phyloP scores from a whole-genome alignment of 1,140 invertebrate genomes.

The Brevipalpus yothersi region DNA sequence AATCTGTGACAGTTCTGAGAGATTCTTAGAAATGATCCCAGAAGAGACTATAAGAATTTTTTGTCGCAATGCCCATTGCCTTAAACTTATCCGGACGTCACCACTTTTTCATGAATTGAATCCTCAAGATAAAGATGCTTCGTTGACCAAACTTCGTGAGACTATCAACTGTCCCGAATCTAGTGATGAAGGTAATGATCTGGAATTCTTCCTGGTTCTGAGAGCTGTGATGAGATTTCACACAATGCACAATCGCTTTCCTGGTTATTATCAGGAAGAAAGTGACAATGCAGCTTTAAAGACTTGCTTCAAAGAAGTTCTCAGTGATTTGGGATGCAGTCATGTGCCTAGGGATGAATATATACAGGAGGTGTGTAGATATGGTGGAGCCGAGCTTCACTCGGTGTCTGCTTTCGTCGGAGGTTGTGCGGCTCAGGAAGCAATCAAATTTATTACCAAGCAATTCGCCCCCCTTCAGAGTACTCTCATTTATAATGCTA shows the following conservation, averaged over 20 bases:
- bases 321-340: conserved; percentile 55
- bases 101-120: conserved; percentile 17
- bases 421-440: conserved; percentile 80
- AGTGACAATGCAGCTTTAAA: conserved; percentile 65
- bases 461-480: conserved; percentile 92
- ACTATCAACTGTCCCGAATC: neutral
- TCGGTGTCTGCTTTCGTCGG: conserved; percentile 79
- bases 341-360: conserved; percentile 65
- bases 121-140: conserved; percentile 34
- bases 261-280: conserved; percentile 67
- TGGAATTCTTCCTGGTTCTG: conserved; percentile 71
- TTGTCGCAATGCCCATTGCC: conserved; percentile 44
- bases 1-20: conserved; percentile 33
- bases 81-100: conserved; percentile 50
- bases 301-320: conserved; percentile 26
- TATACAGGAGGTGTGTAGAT: conserved; percentile 77
- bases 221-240: conserved; percentile 72
- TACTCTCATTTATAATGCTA: conserved; percentile 83
- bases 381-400: conserved; percentile 80
- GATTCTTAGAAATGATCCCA: conserved; percentile 24
- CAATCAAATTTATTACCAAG: conserved; percentile 85
- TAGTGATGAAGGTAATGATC: conserved; percentile 36
- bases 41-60: conserved; percentile 47
- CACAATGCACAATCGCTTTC: conserved; percentile 61
- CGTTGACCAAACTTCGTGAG: neutral